Evolutionary conservation across 2,797 vertebrate species (phyloP), one percentile per base, ranked within the genome.

Genomic region (Cephalopachus bancanus): DNA sequence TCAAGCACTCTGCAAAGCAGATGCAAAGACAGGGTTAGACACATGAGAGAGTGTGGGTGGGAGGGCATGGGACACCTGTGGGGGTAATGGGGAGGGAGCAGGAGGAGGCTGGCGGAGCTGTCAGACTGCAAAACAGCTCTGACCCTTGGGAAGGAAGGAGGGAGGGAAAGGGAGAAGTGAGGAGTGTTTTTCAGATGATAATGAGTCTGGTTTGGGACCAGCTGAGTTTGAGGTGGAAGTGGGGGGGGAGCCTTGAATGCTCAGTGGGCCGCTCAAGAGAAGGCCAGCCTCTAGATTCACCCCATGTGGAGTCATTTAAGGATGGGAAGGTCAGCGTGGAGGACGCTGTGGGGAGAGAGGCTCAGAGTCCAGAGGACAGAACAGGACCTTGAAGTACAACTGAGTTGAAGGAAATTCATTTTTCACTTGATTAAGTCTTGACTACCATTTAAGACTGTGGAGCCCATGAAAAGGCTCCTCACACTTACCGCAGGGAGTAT

Each of bases 1-100:
- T 55, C 53, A 69, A 60, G 51, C 74, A 37, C 74, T 96, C 69
- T 74, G 84, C 92, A 87, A 94, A 85, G 83, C 71, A 75, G 60
- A 81, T 16, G 55, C 92, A 74, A 65, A 81, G 67, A 93, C 79
- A 80, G 71, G 65, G 64, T 80, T 71, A 81, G 83, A 91, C 64
- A 71, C 30, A 11, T 6, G 55, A 65, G 75, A 96, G 28, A 80
- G 64, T 84, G 79, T 44, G 44, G 6, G 44, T 44, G 44, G 44
- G 44, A 44, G 44, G 44, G 44, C 44, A 44, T 44, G 44, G 44
- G 20, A 30, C 93, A 55, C 62, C 55, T 89, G 8, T 22, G 22
- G 62, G 33, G 30, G 81, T 86, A 86, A 72, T 64, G 14, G 16
- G 62, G 49, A 55, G 71, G 24, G 22, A 69, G 67, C 49, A 26